Conservation (phyloP, 2,888 invertebrate genomes). For the Baccha elongata region DNA sequence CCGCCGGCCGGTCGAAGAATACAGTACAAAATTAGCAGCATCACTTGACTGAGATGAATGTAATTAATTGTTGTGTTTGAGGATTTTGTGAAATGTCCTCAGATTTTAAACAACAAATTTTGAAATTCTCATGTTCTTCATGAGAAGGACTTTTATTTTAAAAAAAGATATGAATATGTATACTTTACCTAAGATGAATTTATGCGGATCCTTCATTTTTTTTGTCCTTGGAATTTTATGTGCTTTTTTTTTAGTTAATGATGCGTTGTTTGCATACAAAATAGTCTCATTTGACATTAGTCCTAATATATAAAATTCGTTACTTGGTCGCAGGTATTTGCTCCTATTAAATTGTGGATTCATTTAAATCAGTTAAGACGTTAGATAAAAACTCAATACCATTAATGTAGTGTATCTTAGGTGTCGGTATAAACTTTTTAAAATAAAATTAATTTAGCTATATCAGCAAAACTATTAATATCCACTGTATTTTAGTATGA, state of each 20-base stretch:
- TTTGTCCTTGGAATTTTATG: constrained; percentile 21
- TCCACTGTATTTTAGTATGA: too few species aligned
- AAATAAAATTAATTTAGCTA: too few species aligned
- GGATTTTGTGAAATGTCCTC: constrained; percentile 18
- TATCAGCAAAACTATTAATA: too few species aligned
- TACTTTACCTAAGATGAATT: constrained; percentile 19
- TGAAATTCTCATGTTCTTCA: neutral
- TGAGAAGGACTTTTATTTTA: neutral
- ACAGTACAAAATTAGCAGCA: constrained; percentile 24
- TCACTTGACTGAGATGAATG: constrained; percentile 57
- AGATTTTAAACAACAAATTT: constrained; percentile 16
- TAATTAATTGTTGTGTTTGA: constrained; percentile 67
- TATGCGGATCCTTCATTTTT: constrained; percentile 2
- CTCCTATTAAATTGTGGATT: too few species aligned
- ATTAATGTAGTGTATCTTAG: too few species aligned
- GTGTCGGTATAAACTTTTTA: too few species aligned
- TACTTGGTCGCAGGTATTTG: too few species aligned
- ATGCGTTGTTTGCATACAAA: constrained; percentile 56
- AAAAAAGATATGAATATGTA: neutral
- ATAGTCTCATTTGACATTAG: constrained; percentile 64
- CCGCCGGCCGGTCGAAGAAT: neutral
- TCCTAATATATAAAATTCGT: too few species aligned
- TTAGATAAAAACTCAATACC: too few species aligned
- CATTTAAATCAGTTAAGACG: too few species aligned
- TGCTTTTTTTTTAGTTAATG: constrained; percentile 51